Evolutionary conservation across 2,888 invertebrate species (phyloP).

Genomic region (Cantharis nigra): DNA sequence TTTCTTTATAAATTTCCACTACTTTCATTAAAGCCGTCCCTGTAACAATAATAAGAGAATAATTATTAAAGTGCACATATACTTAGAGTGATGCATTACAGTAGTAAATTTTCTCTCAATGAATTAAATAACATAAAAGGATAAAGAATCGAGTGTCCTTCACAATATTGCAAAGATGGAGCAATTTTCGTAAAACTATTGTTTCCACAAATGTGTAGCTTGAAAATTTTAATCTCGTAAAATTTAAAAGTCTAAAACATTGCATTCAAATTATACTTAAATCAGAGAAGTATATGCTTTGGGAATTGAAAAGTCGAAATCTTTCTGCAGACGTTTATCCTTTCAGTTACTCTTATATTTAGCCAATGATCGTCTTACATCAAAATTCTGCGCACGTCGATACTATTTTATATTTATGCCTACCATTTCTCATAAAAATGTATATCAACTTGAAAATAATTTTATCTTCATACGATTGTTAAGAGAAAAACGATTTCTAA

Average conservation of each 20-base stretch:
- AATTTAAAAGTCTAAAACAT: constrained; percentile 31
- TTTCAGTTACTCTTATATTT: constrained; percentile 32
- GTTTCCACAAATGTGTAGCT: background rate
- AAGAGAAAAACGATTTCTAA: constrained; percentile 7
- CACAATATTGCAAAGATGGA: background rate
- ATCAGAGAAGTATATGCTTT: constrained; percentile 34
- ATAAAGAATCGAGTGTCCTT: no score
- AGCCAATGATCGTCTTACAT: constrained; percentile 31
- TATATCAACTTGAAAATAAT: constrained; percentile 11
- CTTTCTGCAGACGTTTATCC: constrained; percentile 37
- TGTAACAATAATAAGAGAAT: constrained; percentile 57
- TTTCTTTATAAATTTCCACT: constrained; percentile 91
- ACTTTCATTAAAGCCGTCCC: constrained; percentile 90
- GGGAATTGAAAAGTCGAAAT: constrained; percentile 27
- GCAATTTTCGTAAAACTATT: background rate
- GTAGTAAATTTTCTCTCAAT: background rate
- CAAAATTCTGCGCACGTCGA: constrained; percentile 31
- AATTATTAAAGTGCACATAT: background rate
- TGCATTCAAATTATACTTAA: constrained; percentile 32
- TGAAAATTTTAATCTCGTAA: background rate
- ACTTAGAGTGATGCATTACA: background rate
- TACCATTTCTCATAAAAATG: constrained; percentile 25
- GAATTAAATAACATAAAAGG: background rate
- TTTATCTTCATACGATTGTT: constrained; percentile 10
- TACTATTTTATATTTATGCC: constrained; percentile 19